Conservation (phyloP, 2,113 vertebrate genomes). For the Gnathonemus echidnorhynchus region DNA sequence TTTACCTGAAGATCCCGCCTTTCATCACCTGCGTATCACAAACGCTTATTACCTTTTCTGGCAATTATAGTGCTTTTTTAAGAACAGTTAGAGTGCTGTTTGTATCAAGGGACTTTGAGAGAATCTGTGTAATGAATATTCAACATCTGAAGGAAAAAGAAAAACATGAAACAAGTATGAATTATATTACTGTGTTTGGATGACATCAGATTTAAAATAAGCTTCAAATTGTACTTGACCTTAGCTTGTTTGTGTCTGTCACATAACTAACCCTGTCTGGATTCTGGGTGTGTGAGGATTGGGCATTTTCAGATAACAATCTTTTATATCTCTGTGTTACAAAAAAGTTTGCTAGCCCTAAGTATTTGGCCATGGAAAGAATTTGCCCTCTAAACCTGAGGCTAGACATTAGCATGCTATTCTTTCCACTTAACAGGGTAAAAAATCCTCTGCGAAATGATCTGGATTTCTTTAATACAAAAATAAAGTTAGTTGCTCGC, state of each 20-base stretch:
- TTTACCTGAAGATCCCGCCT: constrained; percentile 39
- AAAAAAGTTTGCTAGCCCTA: not conserved
- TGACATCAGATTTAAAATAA: not conserved
- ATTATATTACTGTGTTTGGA: not conserved
- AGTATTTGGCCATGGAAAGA: not conserved
- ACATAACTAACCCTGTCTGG: not conserved
- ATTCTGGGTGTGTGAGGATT: not conserved
- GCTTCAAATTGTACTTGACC: not conserved
- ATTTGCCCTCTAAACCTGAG: not conserved
- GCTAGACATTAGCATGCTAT: not conserved
- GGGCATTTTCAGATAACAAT: not conserved
- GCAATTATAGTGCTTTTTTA: constrained; percentile 47
- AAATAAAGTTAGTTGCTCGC: not conserved
- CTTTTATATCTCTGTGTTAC: not conserved
- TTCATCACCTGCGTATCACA: constrained; percentile 32
- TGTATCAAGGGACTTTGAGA: constrained; percentile 49
- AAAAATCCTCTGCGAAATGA: not conserved
- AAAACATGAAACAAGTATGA: not conserved
- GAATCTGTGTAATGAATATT: constrained; percentile 46
- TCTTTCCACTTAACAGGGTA: not conserved
- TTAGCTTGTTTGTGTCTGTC: not conserved
- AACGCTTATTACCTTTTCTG: constrained; percentile 55
- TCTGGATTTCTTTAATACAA: not conserved
- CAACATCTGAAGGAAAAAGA: not conserved
- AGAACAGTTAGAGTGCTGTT: constrained; percentile 52